phyloP scores from a whole-genome alignment of 2,113 vertebrate genomes.

The Tylochromis polylepis region DNA sequence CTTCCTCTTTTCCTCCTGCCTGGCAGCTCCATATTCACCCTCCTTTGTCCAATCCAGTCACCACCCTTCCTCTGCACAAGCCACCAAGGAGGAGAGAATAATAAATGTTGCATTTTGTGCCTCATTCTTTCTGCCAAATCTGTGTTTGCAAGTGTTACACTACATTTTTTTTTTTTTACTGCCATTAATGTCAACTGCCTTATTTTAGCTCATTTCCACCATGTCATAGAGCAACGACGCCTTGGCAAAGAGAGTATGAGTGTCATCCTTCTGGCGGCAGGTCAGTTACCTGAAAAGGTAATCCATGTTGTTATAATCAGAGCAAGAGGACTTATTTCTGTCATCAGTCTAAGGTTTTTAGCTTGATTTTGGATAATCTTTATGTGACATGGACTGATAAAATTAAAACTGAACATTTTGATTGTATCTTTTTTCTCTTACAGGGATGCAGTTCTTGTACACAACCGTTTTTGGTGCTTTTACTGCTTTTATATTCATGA shows the following conservation, averaged over 20 bases:
- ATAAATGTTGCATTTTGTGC: background rate
- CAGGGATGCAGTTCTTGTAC: constrained; percentile 80
- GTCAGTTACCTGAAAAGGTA: background rate
- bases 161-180: background rate
- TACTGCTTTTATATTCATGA: constrained; percentile 79
- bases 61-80: background rate
- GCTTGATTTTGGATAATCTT: background rate
- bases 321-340: background rate
- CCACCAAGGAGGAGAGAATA: background rate
- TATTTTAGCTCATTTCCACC: constrained; percentile 76
- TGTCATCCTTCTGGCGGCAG: constrained; percentile 66
- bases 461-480: constrained; percentile 79
- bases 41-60: background rate
- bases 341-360: background rate
- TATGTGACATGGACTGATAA: background rate
- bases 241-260: constrained; percentile 70
- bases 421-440: background rate
- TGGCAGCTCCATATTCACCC: background rate
- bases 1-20: background rate
- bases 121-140: background rate
- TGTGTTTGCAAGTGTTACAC: background rate
- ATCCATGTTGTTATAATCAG: background rate
- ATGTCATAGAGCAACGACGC: constrained; percentile 73
- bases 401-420: background rate
- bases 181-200: background rate